Percentiles rank a stretch among this genome's conserved stretches.
Evolutionary conservation across 2,888 invertebrate species (phyloP).

Genomic region (Cantharis rustica): DNA sequence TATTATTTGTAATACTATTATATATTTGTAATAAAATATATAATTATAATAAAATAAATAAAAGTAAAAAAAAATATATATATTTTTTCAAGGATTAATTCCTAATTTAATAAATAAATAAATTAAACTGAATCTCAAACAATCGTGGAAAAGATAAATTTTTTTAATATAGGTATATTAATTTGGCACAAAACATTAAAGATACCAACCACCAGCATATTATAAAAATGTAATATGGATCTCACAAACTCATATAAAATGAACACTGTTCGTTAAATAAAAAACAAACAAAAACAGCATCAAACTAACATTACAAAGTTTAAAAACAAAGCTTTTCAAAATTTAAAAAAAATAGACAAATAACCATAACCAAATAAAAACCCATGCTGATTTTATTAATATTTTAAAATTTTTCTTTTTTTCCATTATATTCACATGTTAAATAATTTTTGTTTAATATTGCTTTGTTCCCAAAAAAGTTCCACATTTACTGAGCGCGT

Average conservation of each 20-base stretch:
- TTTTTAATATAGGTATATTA: background rate
- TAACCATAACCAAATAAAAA: background rate
- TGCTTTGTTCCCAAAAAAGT: constrained; percentile 9
- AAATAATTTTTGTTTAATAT: constrained; percentile 1
- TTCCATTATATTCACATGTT: background rate
- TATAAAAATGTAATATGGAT: background rate
- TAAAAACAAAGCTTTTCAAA: background rate
- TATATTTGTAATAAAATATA: too few species aligned
- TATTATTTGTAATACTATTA: too few species aligned
- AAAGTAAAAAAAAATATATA: background rate
- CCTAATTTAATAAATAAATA: background rate
- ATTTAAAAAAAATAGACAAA: background rate
- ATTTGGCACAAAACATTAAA: background rate
- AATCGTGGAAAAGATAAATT: background rate
- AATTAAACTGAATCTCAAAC: background rate
- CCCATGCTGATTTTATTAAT: constrained; percentile 9
- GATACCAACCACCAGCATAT: background rate
- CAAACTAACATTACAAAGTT: background rate
- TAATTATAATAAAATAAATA: too few species aligned
- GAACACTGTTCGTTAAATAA: background rate
- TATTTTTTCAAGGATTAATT: background rate
- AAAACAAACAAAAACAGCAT: background rate
- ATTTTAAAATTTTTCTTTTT: background rate
- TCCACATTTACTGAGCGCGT: constrained; percentile 9
- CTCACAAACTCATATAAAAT: background rate